A percentile compares a stretch with the other conserved stretches of the same genome.
Evolutionary conservation across 2,888 invertebrate species (phyloP).

Genomic region (Drosophila nr. medialis): DNA sequence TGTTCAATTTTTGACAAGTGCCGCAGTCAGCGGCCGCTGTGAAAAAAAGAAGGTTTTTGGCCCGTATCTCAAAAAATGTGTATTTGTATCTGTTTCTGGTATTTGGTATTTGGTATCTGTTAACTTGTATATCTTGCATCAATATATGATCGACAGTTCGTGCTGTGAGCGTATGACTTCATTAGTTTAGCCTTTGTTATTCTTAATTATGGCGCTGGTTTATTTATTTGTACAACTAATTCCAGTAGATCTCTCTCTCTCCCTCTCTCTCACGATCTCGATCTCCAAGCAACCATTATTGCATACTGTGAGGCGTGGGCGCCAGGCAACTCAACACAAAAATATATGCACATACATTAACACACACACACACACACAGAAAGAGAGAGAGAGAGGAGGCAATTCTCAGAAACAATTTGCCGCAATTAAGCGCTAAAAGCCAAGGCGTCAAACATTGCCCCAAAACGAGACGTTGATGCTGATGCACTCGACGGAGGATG

Average conservation of each 20-base stretch:
- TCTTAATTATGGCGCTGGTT: conserved; percentile 69
- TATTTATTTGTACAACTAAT: conserved; percentile 80
- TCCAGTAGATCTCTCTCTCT: conserved; percentile 38
- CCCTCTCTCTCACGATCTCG: background rate
- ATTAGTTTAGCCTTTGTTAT: conserved; percentile 76
- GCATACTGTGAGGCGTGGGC: conserved; percentile 57
- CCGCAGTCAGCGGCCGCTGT: conserved; percentile 74
- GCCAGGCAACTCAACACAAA: conserved; percentile 13
- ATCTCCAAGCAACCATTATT: background rate
- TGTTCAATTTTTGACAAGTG: conserved; percentile 83
- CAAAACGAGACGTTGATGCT: conserved; percentile 31
- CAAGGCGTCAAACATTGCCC: conserved; percentile 43
- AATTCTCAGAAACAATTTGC: conserved; percentile 65
- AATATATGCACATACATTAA: conserved; percentile 50
- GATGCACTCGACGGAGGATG: conserved; percentile 35
- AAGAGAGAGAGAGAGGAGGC: background rate
- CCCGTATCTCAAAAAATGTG: conserved; percentile 4
- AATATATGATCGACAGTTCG: conserved; percentile 64
- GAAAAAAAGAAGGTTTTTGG: conserved; percentile 9
- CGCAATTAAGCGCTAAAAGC: conserved; percentile 74
- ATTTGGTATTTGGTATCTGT: background rate
- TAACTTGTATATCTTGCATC: conserved; percentile 8
- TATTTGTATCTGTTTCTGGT: conserved; percentile 18
- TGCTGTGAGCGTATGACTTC: conserved; percentile 65
- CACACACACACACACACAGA: background rate